Conservation (phyloP, 2,113 vertebrate genomes). For the Danionella cerebrum region DNA sequence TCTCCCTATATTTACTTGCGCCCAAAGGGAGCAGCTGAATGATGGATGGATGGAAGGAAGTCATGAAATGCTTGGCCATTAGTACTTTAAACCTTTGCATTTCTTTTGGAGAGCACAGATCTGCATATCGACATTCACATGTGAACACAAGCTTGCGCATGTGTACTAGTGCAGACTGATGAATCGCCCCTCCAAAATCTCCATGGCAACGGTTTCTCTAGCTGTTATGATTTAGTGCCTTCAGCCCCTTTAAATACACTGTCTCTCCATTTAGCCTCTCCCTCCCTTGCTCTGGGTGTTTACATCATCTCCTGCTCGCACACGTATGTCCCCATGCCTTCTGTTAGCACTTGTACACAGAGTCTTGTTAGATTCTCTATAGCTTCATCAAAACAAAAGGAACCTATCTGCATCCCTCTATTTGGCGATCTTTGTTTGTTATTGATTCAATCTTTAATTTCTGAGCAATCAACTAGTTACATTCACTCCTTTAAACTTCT, state of each 20-base stretch:
- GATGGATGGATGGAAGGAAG: too few relatives aligned
- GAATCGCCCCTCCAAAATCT: not conserved
- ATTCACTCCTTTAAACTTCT: too few relatives aligned
- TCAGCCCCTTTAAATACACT: constrained; percentile 23
- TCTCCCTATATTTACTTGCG: too few relatives aligned
- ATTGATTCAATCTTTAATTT: too few relatives aligned
- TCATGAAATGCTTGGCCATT: not conserved
- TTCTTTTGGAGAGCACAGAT: not conserved
- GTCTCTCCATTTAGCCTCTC: constrained; percentile 6
- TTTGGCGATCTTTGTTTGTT: not conserved
- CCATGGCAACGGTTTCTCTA: constrained; percentile 24
- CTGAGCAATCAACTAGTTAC: too few relatives aligned
- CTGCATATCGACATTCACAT: not conserved
- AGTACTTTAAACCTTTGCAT: too few relatives aligned
- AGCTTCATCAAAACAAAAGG: not conserved
- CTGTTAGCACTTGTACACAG: not conserved
- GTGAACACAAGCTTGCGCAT: not conserved
- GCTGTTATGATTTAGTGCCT: constrained; percentile 18
- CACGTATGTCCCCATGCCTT: not conserved
- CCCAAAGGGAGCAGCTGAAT: too few relatives aligned
- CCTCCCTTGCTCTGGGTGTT: not conserved
- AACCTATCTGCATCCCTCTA: not conserved
- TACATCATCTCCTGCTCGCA: constrained; percentile 12
- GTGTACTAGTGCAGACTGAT: not conserved
- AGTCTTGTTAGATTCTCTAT: not conserved